phyloP scores from a whole-genome alignment of 2,888 invertebrate genomes.

The Protophormia terraenovae region DNA sequence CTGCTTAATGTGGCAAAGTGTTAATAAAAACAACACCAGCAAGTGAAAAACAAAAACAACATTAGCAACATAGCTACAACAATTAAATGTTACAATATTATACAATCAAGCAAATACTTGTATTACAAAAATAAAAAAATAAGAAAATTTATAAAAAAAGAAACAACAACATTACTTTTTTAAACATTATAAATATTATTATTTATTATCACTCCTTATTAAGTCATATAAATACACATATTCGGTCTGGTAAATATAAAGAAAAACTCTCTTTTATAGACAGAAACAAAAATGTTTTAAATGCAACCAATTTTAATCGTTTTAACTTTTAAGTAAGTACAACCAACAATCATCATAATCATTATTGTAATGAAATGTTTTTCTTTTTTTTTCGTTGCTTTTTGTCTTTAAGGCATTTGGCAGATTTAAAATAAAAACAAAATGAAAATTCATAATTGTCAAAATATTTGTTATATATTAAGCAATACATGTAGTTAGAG shows the following conservation, averaged over 20 bases:
- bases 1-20: constrained; percentile 8
- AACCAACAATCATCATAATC: background rate
- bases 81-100: constrained; percentile 23
- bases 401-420: constrained; percentile 6
- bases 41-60: background rate
- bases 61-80: background rate
- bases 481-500: too few relatives aligned
- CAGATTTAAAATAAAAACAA: background rate
- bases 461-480: constrained; percentile 34
- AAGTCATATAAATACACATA: background rate
- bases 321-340: constrained; percentile 29
- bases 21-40: background rate
- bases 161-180: background rate
- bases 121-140: background rate
- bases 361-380: constrained; percentile 4
- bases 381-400: background rate
- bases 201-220: constrained; percentile 29
- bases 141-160: constrained; percentile 1
- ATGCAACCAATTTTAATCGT: constrained; percentile 53
- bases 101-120: constrained; percentile 8
- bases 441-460: constrained; percentile 25
- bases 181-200: constrained; percentile 20
- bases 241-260: background rate
- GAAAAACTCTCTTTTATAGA: background rate
- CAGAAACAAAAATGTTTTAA: constrained; percentile 1